Percentiles rank a stretch among this genome's conserved stretches.
Conservation (phyloP, 2,888 invertebrate genomes). For the Cepaea hortensis region DNA sequence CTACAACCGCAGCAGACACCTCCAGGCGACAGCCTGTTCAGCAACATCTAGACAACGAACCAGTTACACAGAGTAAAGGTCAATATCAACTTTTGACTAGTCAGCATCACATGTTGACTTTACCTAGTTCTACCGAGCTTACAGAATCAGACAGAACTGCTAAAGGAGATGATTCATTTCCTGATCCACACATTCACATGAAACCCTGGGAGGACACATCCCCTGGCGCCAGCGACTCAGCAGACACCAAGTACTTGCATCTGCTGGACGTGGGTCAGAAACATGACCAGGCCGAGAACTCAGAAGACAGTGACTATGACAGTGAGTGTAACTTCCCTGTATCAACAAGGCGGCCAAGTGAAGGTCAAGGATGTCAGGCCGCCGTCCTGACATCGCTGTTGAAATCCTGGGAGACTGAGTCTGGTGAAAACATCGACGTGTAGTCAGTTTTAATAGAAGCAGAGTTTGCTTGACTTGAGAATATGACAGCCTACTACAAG, state of each 20-base stretch:
- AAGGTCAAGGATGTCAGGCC: slow-evolving; percentile 41
- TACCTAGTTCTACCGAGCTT: slow-evolving; percentile 15
- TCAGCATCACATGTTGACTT: slow-evolving; percentile 11
- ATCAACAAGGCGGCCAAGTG: slow-evolving; percentile 29
- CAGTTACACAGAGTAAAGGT: too few species aligned
- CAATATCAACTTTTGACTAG: too few species aligned
- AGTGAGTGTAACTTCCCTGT: not conserved
- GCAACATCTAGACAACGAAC: not conserved
- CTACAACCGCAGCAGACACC: too few species aligned
- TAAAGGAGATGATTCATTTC: not conserved
- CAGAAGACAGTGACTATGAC: slow-evolving; percentile 15
- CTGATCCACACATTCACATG: not conserved
- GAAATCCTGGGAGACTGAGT: slow-evolving; percentile 17
- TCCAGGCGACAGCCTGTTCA: not conserved
- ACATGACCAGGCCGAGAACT: not conserved
- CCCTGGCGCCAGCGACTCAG: not conserved
- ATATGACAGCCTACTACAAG: too few species aligned
- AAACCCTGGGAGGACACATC: not conserved
- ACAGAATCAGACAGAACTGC: not conserved
- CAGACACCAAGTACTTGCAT: not conserved
- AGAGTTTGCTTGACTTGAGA: not conserved
- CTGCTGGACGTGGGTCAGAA: slow-evolving; percentile 14
- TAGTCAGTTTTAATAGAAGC: not conserved
- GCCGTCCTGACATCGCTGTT: slow-evolving; percentile 43
- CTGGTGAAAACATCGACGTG: slow-evolving; percentile 42